Evolutionary conservation across 2,888 invertebrate genomes (phyloP).

Genomic region (Habrosyne pyritoides): DNA sequence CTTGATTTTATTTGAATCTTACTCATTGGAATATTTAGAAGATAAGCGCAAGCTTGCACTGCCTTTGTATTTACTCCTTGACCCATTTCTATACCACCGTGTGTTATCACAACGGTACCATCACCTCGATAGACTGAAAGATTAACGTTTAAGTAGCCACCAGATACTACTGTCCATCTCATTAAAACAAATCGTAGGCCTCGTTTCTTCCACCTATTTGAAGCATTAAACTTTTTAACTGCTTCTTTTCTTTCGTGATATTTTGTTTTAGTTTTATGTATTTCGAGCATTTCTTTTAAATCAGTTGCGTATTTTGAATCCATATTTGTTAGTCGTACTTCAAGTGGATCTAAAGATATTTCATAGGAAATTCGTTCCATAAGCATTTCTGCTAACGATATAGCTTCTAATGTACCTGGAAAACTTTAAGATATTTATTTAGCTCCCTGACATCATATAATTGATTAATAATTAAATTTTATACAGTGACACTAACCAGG

Average conservation of each 20-base stretch:
- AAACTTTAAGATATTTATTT: background rate
- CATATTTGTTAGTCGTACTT: conserved; percentile 82
- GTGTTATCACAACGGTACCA: conserved; percentile 83
- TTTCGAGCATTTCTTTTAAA: conserved; percentile 73
- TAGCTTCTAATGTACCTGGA: conserved; percentile 80
- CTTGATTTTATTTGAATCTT: conserved; percentile 86
- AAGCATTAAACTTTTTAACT: conserved; percentile 80
- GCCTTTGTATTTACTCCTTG: conserved; percentile 89
- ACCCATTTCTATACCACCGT: conserved; percentile 87
- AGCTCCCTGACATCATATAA: background rate
- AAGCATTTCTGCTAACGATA: conserved; percentile 81
- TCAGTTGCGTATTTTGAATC: conserved; percentile 37
- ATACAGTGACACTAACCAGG: conserved; percentile 43
- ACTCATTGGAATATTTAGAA: conserved; percentile 84
- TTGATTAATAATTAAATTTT: background rate
- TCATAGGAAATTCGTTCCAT: conserved; percentile 85
- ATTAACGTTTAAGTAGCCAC: conserved; percentile 65
- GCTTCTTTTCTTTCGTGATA: conserved; percentile 72
- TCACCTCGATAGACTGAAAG: conserved; percentile 86
- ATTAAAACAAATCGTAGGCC: conserved; percentile 85
- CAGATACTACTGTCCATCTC: conserved; percentile 75
- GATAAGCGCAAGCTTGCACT: conserved; percentile 86
- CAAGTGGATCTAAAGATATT: conserved; percentile 79
- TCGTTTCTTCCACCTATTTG: conserved; percentile 89
- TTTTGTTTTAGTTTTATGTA: conserved; percentile 77